Evolutionary conservation across 2,888 invertebrate species (phyloP), one percentile per base, ranked within the genome.

Genomic region (Noctua comes): DNA sequence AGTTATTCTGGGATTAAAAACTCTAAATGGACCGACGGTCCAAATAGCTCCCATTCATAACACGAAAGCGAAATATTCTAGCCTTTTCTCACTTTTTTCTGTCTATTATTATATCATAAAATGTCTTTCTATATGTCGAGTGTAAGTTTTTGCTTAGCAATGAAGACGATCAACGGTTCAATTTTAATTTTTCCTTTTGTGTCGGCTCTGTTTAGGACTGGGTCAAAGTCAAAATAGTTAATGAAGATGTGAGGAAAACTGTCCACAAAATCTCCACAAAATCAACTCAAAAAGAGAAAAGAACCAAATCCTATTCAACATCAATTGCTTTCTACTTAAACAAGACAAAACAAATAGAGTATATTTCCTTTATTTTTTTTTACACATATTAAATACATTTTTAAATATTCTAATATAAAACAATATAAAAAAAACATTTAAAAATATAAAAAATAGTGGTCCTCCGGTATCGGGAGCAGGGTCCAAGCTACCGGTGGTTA

Each of bases 1-100:
- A 87, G 88, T 84, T 88, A 89, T 89, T 89, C 81, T 87, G 78
- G 82, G 88, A 88, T 89, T 84, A 82, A 84, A 89, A 86, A 77
- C 75, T 81, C 68, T 83, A 83, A 89, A 89, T 89, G 66, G 78
- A 76, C 77, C 36, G 71, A 75, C 65, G 79, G 82, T 76, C 80
- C 69, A 86, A 83, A 88, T 85, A 86, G 84, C 79, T 84, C 75
- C 75, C 80, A 81, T 88, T 87, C 82, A 83, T 82, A 76, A 82
- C 76, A 85, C 80, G 86, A 88, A 84, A 73, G 80, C 70, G 40
- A 79, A 80, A 80, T 87, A 84, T 84, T 78, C 71, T 74, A 57
- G 73, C 77, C 71, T 43, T 59, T 73, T 59, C 24, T 62, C 57
- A 72, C 64, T 76, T 76, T 79, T 81, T 81, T 79, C 68, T 70